These are phyloP conservation scores for Anarhynchus alexandrinus DNA, from an alignment of 2,113 vertebrate genomes.

Conservation along the genomic window DNA sequence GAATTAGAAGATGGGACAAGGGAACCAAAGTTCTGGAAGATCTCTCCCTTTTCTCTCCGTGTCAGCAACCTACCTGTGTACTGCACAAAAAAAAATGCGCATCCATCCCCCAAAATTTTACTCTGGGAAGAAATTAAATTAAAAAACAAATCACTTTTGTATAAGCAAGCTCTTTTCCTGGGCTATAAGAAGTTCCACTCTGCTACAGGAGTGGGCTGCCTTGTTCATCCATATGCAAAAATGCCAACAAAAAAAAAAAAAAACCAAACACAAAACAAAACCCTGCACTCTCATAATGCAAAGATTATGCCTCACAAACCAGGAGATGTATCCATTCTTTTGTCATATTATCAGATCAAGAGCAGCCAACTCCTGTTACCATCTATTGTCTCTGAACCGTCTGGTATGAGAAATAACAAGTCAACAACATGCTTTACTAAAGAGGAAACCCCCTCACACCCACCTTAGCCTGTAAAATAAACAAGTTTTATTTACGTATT, in stretches of 20 bases:
- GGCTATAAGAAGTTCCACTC: conserved; percentile 23
- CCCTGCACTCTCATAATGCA: background rate
- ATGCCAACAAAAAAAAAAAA: background rate
- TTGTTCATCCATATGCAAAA: conserved; percentile 28
- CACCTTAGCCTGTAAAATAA: conserved; percentile 65
- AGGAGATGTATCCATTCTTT: background rate
- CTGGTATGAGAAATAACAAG: conserved; percentile 25
- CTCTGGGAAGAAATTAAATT: conserved; percentile 40
- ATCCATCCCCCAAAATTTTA: conserved; percentile 36
- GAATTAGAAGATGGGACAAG: background rate
- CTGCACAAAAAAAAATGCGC: background rate
- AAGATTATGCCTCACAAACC: background rate
- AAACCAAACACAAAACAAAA: background rate
- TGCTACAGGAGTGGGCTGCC: conserved; percentile 25
- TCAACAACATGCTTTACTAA: conserved; percentile 44
- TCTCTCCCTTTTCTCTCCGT: background rate
- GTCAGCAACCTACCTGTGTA: conserved; percentile 75
- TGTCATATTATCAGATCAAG: background rate
- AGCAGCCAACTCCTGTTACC: conserved; percentile 27
- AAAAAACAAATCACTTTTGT: background rate
- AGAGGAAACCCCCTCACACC: conserved; percentile 49
- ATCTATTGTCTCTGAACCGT: conserved; percentile 50
- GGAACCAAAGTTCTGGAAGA: background rate
- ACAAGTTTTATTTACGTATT: conserved; percentile 44
- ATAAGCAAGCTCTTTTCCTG: conserved; percentile 28